Base-by-base conservation (phyloP, 92 coral and sea anemone genomes). In the Phymanthus crucifer region DNA sequence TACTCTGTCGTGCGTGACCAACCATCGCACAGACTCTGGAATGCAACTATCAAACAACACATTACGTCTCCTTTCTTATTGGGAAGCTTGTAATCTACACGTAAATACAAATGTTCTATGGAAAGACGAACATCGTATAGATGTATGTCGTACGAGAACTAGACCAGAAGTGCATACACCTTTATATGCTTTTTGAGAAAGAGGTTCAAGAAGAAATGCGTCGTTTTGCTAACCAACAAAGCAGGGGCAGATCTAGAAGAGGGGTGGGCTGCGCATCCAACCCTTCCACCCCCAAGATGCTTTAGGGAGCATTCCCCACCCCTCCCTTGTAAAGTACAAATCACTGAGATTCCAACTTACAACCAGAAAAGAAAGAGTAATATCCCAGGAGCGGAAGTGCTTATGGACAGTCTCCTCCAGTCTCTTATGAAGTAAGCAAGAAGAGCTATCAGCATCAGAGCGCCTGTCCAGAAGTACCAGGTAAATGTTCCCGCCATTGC, bases 11-110 rank as follows among this genome's bases (percentile, higher is more conserved):
- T 96, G 98, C 11, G 97, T 94, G 48, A 91, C 61, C 79, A 91
- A 80, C 95, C 95, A 89, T 21, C 99, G 96, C 4, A 89, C 97
- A 45, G 98, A 89, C 78, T 96, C 99, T 21, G 99, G 99, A 66
- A 96, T 79, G 48, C 89, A 73, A 61, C 99, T 93, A 70, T 19
- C 2, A 24, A 82, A 32, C n/a, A 6, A 71, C 19, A 66, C 10
- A 37, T 6, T 23, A 9, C 33, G 23, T 26, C 82, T 24, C 29
- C 36, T 21, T 54, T 32, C 14, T n/a, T 3, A 76, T 52, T 19
- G n/a, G 38, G 32, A 35, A 38, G 19, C 16, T 57, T 32, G 40
- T 4, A 35, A 56, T 35, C 13, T 43, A 11, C 14, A 8, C 14
- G 18, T 38, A 38, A 38, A n/a, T n/a, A n/a, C n/a, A n/a, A n/a